Base-by-base conservation (phyloP, 2,797 vertebrate species). In the Aldrovandia affinis region DNA sequence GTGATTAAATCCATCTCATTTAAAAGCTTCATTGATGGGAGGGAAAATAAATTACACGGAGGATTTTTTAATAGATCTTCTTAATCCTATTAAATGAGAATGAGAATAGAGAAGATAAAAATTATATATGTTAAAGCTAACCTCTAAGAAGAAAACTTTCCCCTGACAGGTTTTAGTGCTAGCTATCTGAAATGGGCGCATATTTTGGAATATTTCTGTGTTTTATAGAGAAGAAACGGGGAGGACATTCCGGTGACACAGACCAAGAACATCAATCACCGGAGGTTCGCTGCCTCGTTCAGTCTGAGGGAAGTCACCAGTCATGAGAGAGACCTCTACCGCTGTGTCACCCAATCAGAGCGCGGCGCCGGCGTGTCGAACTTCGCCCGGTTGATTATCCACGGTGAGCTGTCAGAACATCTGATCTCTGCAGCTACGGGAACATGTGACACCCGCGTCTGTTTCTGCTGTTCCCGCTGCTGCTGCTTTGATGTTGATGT, bases 221-320 rank as follows among this genome's bases (percentile, higher is more conserved):
- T 44, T 75, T 92, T 92, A 82, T 90, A 99, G 98, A 96, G 95
- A 89, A 95, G 96, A 84, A 99, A 99, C 47, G 98, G 98, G 83
- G 97, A 99, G 93, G 98, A 99, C 89, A 99, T 98, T 86, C 98
- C 98, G 0, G 98, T 99, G 87, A 96, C 97, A 83, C 96, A 95
- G 91, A 99, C 96, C 77, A 99, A 99, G 91, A 98, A 97, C 93
- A 99, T 99, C 90, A 99, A 98, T 94, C 98, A 99, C 91, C 95
- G 98, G 93, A 96, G 98, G 86, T 99, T 99, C 88, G 97, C 98
- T 1, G 98, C 98, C 86, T 96, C 98, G 30, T 99, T 99, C 91
- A 96, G 96, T 83, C 95, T 99, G 87, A 97, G 96, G 84, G 97
- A 99, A 90, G 98, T 99, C 90, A 97, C 95, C 83, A 97, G 95